Conservation (phyloP, 2,888 invertebrate species). For the Apoda limacodes region DNA sequence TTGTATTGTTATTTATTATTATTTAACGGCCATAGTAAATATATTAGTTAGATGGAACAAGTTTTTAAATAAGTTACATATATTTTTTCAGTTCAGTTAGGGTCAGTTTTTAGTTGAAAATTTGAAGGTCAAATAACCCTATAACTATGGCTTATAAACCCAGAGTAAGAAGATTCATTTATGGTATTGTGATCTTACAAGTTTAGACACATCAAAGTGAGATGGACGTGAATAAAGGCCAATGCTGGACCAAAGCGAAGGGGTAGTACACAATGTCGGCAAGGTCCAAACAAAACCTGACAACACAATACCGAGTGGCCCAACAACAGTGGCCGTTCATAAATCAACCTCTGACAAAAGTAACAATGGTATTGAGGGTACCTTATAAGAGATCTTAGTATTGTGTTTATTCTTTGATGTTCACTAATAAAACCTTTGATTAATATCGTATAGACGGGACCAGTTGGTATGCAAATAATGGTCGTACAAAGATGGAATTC, state of each 20-base stretch:
- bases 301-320: constrained; percentile 64
- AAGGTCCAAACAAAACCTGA: constrained; percentile 65
- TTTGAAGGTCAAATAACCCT: no score
- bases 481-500: constrained; percentile 44
- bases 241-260: constrained; percentile 52
- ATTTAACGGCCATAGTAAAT: no score
- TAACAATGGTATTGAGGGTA: constrained; percentile 69
- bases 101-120: no score
- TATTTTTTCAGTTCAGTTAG: no score
- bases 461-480: constrained; percentile 68
- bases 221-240: constrained; percentile 61
- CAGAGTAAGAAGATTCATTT: no score
- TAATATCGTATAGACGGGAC: constrained; percentile 67
- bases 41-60: no score
- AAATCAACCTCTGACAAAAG: constrained; percentile 69
- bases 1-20: no score
- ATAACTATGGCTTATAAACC: no score
- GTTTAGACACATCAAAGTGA: constrained; percentile 61
- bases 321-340: constrained; percentile 68
- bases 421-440: constrained; percentile 71
- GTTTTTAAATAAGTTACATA: no score
- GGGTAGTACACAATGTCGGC: constrained; percentile 66
- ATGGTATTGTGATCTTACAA: constrained; percentile 50
- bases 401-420: constrained; percentile 68
- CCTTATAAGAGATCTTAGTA: constrained; percentile 69